phyloP scores from a whole-genome alignment of 2,888 invertebrate species.

The Scaeva pyrastri region DNA sequence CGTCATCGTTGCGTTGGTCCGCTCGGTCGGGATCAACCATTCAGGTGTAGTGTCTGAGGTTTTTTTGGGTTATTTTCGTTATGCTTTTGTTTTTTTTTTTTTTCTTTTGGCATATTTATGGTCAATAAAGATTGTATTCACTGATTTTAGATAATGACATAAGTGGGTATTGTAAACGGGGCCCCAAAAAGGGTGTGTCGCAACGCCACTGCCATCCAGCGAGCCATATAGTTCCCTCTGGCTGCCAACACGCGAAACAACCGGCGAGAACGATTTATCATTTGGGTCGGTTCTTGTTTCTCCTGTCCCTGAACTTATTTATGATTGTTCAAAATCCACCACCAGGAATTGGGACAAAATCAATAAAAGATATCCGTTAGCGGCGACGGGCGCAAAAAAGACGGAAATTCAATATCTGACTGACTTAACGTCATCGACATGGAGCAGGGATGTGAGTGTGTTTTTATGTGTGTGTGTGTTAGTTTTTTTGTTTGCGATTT shows the following conservation, averaged over 20 bases:
- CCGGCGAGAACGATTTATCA: slow-evolving; percentile 56
- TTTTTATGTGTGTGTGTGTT: neutral
- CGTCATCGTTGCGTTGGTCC: no score
- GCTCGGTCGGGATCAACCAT: neutral
- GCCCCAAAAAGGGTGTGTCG: slow-evolving; percentile 56
- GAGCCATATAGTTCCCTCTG: no score
- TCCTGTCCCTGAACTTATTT: slow-evolving; percentile 62
- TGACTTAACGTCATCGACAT: no score
- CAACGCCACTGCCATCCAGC: neutral
- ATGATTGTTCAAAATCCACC: slow-evolving; percentile 21
- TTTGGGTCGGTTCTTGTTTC: slow-evolving; percentile 39
- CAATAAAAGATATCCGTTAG: slow-evolving; percentile 12
- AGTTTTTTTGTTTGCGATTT: neutral
- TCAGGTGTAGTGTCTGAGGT: slow-evolving; percentile 49
- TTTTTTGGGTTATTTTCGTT: slow-evolving; percentile 10
- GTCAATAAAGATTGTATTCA: slow-evolving; percentile 49
- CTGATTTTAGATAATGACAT: slow-evolving; percentile 66
- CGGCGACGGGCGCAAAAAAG: neutral
- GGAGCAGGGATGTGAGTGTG: neutral
- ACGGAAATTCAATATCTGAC: slow-evolving; percentile 29
- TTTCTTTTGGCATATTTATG: slow-evolving; percentile 30
- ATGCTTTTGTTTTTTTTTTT: slow-evolving; percentile 18
- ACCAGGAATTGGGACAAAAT: slow-evolving; percentile 51
- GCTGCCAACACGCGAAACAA: neutral
- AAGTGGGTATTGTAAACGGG: slow-evolving; percentile 47